A percentile compares a stretch with the other conserved stretches of the same genome.
phyloP scores from a whole-genome alignment of 1,140 invertebrate species.

The Dufourea novaeangliae region DNA sequence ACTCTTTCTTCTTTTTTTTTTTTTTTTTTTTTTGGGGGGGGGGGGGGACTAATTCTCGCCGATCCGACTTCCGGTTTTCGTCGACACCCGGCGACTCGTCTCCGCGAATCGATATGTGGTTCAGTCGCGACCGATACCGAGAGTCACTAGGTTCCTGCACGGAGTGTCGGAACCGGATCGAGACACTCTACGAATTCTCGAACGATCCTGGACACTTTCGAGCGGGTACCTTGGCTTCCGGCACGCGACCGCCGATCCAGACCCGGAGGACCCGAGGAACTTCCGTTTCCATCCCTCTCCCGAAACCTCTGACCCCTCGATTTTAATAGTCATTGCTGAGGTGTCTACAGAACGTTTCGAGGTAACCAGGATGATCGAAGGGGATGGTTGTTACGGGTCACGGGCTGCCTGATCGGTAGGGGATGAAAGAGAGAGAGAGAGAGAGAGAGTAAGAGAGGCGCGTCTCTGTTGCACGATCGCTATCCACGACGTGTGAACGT shows the following conservation, averaged over 20 bases:
- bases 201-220: constrained; percentile 5
- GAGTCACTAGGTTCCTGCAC: constrained; percentile 44
- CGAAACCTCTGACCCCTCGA: neutral
- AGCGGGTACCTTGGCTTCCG: constrained; percentile 24
- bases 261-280: neutral
- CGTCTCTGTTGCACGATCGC: constrained; percentile 57
- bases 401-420: neutral
- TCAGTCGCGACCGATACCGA: constrained; percentile 56
- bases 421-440: constrained; percentile 2
- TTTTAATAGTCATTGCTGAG: neutral
- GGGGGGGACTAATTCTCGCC: constrained; percentile 4
- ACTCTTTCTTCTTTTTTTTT: no score
- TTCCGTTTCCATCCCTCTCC: neutral
- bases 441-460: constrained; percentile 26
- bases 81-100: constrained; percentile 47
- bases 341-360: no score
- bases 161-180: constrained; percentile 30
- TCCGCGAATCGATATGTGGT: constrained; percentile 55
- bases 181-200: constrained; percentile 29
- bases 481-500: constrained; percentile 49
- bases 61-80: constrained; percentile 61
- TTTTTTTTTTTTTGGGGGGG: no score
- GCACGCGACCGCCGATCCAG: constrained; percentile 14
- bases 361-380: neutral
- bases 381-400: neutral